These are phyloP conservation scores for Leptinotarsa juncta DNA, from an alignment of 2,888 invertebrate genomes.

Conservation along the genomic window DNA sequence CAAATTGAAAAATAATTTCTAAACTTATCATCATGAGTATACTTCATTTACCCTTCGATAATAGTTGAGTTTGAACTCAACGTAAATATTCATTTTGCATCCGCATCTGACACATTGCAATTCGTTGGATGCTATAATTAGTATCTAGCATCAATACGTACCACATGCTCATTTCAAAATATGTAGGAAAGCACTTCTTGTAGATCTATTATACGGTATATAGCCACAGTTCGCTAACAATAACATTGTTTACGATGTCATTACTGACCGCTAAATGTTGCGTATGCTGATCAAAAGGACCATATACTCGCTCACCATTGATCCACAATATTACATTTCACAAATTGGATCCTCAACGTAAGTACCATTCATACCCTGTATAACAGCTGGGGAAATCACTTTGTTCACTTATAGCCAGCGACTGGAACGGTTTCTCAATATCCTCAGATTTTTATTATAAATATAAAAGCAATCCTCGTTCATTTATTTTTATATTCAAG, in stretches of 20 bases:
- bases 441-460: slow-evolving; percentile 16
- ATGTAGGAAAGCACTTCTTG: background rate
- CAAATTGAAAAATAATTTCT: no score
- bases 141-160: background rate
- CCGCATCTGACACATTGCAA: no score
- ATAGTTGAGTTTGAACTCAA: no score
- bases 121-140: no score
- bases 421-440: slow-evolving; percentile 6
- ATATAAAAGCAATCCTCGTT: slow-evolving; percentile 1
- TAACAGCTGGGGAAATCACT: background rate
- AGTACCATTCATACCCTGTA: background rate
- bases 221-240: background rate
- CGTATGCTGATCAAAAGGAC: background rate
- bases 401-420: slow-evolving; percentile 2
- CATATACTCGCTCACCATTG: background rate
- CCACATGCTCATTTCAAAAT: background rate
- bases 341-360: background rate
- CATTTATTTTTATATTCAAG: slow-evolving; percentile 18
- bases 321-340: background rate
- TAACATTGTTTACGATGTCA: background rate
- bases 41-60: no score
- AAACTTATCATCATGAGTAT: no score
- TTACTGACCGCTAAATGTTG: slow-evolving; percentile 1
- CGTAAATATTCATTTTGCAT: no score
- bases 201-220: background rate